phyloP scores from a whole-genome alignment of 2,888 invertebrate genomes.

The Drosophila prolongata region DNA sequence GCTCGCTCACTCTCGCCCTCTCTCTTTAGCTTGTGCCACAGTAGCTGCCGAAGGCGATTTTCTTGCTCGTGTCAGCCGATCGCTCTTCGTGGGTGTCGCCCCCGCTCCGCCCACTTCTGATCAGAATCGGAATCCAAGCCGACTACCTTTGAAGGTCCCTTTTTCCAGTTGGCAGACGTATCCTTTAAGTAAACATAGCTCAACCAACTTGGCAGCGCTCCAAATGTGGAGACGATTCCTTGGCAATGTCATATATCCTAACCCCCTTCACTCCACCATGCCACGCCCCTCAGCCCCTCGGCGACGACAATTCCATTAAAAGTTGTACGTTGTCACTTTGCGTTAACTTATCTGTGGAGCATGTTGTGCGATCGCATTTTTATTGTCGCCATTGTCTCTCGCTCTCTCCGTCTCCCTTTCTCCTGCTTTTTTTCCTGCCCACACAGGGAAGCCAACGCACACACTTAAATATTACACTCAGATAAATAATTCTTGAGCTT shows the following conservation, averaged over 20 bases:
- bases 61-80: constrained; percentile 24
- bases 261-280: not conserved
- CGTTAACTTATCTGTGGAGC: constrained; percentile 76
- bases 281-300: constrained; percentile 26
- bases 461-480: constrained; percentile 19
- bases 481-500: not conserved
- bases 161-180: constrained; percentile 28
- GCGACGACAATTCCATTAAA: constrained; percentile 80
- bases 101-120: constrained; percentile 25
- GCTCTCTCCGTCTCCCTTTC: constrained; percentile 24
- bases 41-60: constrained; percentile 74
- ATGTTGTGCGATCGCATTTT: constrained; percentile 81
- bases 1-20: constrained; percentile 48
- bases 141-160: constrained; percentile 24
- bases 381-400: constrained; percentile 80
- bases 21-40: constrained; percentile 79
- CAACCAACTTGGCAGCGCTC: constrained; percentile 35
- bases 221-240: constrained; percentile 34
- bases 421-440: constrained; percentile 45
- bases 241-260: constrained; percentile 33
- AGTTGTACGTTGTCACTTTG: constrained; percentile 80
- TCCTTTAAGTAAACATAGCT: constrained; percentile 71
- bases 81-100: constrained; percentile 62
- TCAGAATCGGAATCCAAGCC: constrained; percentile 10
- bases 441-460: constrained; percentile 48